Percentiles rank a stretch among this genome's conserved stretches.
These are phyloP conservation scores for Stichopus chloronotus DNA, from an alignment of 35 echinoderm and acorn worm species.

Conservation along the genomic window DNA sequence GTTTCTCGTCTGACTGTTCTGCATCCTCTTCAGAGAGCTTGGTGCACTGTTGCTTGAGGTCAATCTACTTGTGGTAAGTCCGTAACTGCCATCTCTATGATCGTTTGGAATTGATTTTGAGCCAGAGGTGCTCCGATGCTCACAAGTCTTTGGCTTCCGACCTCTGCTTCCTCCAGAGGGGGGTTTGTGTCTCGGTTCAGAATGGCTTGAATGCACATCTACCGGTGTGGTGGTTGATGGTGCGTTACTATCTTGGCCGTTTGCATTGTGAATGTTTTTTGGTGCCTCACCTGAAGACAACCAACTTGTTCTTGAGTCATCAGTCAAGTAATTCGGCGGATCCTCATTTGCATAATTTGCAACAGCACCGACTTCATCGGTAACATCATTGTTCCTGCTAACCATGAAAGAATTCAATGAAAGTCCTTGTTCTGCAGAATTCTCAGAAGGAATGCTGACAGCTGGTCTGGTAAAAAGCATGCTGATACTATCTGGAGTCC, in stretches of 20 bases:
- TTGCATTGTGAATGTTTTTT: background rate
- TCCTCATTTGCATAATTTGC: background rate
- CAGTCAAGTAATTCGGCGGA: background rate
- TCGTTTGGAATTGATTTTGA: background rate
- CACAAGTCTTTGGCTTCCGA: background rate
- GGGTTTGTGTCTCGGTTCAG: background rate
- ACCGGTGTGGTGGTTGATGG: background rate
- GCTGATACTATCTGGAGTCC: background rate
- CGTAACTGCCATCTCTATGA: background rate
- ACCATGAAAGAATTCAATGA: background rate
- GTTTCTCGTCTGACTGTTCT: background rate
- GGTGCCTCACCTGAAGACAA: background rate
- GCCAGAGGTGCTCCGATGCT: background rate
- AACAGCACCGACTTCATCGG: background rate
- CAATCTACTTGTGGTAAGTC: conserved; percentile 14
- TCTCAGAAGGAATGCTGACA: background rate
- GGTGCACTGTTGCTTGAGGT: conserved; percentile 10
- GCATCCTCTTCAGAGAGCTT: conserved; percentile 49
- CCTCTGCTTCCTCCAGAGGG: conserved; percentile 14
- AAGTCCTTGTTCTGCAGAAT: background rate
- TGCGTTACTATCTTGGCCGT: background rate
- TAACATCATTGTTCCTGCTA: background rate
- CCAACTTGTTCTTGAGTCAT: background rate
- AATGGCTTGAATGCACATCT: background rate
- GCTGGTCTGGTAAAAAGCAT: background rate